Evolutionary conservation across 2,113 vertebrate genomes (phyloP), one percentile per base, ranked within the genome.

Genomic region (Ia io): DNA sequence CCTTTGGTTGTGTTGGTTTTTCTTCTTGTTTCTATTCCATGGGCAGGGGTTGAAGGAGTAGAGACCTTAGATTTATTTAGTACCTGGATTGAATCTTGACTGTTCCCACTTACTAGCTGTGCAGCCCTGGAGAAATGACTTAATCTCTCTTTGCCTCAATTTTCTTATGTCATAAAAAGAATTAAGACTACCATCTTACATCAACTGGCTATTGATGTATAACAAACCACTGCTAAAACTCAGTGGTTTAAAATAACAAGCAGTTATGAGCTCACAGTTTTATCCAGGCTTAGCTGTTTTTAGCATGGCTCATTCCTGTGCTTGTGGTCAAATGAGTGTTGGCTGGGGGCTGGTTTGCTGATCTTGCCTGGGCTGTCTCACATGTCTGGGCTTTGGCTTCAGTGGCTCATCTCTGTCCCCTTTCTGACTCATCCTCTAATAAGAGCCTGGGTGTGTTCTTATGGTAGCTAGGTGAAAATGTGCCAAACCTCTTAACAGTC

Each of bases 1-100:
- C 92, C 93, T 89, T 78, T 65, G n/a, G 18, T 53, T 87, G 53
- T 35, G 32, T 88, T 95, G 61, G 67, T 92, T 95, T 76, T 94
- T 93, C 12, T 93, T 93, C 82, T 95, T 47, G 0, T 96, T 96
- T 96, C 30, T 13, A 92, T 93, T 87, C 59, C 76, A 12, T 22
- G 42, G 73, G 25, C 20, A 92, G 51, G 20, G 32, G 23, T 59
- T 63, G 53, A 88, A 90, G 37, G 44, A 18, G 8, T 32, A 18
- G 87, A 61, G 67, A 23, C 11, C 25, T 70, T 63, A 71, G 71
- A 63, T 90, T 90, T 61, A 59, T 74, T 44, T 18, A 73, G 35
- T 53, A 3, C 74, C 67, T 13, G 18, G 16, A 56, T 59, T 61
- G n/a, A 97, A 78, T 70, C 18, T 23, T 87, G 67, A 83, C 56